A percentile compares a stretch with the other conserved stretches of the same genome.
Evolutionary conservation across 53 echinoderm and acorn worm species (phyloP).

Genomic region (Echinarachnius parma): DNA sequence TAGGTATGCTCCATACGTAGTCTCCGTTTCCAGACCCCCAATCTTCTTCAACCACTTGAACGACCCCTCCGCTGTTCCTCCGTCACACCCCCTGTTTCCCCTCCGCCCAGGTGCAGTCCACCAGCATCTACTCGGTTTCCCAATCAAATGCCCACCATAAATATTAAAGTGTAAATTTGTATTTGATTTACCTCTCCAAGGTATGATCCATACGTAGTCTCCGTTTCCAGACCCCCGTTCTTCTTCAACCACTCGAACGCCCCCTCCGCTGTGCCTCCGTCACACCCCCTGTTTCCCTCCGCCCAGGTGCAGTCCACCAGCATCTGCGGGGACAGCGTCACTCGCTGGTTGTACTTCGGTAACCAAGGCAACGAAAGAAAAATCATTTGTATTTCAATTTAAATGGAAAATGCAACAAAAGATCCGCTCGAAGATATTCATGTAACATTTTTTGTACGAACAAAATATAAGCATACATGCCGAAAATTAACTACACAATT

Average conservation of each 20-base stretch:
- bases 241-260: slow-evolving; percentile 70
- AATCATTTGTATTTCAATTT: too few species aligned
- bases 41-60: slow-evolving; percentile 61
- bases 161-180: too few species aligned
- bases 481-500: too few species aligned
- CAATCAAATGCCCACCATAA: too few species aligned
- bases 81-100: too few species aligned
- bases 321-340: slow-evolving; percentile 94
- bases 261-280: slow-evolving; percentile 86
- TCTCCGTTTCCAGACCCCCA: slow-evolving; percentile 60
- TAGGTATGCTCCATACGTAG: slow-evolving; percentile 72
- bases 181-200: slow-evolving; percentile 92
- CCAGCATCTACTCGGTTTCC: too few species aligned
- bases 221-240: slow-evolving; percentile 66
- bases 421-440: too few species aligned
- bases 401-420: too few species aligned
- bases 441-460: too few species aligned
- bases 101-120: too few species aligned
- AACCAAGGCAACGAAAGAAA: background rate
- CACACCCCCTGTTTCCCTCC: slow-evolving; percentile 83
- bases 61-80: too few species aligned
- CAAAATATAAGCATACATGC: too few species aligned
- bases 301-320: slow-evolving; percentile 96
- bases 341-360: slow-evolving; percentile 63
- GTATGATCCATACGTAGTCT: slow-evolving; percentile 83